phyloP scores from a whole-genome alignment of 2,888 invertebrate genomes.

The Dryococelus australis region DNA sequence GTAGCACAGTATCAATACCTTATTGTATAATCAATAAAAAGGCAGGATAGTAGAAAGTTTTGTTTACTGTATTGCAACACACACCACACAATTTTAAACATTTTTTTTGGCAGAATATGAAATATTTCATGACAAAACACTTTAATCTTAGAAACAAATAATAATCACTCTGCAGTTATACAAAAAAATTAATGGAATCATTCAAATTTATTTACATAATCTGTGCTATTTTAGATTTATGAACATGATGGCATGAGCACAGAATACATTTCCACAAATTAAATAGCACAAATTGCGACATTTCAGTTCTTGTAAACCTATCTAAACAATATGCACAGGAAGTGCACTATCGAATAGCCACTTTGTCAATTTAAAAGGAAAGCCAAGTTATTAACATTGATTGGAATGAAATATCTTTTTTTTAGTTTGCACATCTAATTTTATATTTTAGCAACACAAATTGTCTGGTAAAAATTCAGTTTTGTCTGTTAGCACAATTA shows the following conservation, averaged over 20 bases:
- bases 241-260: not conserved
- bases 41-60: not conserved
- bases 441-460: not conserved
- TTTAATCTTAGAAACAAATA: not conserved
- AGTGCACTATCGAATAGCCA: not conserved
- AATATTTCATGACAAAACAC: not conserved
- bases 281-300: not conserved
- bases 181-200: not conserved
- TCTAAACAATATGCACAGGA: not conserved
- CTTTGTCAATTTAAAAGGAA: not conserved
- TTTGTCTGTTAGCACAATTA: not conserved
- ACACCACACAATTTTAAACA: not conserved
- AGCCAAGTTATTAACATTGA: not conserved
- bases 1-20: no score
- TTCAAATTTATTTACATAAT: not conserved
- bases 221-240: not conserved
- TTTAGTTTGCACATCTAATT: not conserved
- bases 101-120: not conserved
- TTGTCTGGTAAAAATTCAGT: not conserved
- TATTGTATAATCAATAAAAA: not conserved
- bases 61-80: conserved; percentile 16
- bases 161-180: not conserved
- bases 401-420: not conserved
- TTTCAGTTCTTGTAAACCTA: not conserved
- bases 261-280: not conserved